Conservation (phyloP, 2,113 vertebrate species). For the Chlamydotis undulata region DNA sequence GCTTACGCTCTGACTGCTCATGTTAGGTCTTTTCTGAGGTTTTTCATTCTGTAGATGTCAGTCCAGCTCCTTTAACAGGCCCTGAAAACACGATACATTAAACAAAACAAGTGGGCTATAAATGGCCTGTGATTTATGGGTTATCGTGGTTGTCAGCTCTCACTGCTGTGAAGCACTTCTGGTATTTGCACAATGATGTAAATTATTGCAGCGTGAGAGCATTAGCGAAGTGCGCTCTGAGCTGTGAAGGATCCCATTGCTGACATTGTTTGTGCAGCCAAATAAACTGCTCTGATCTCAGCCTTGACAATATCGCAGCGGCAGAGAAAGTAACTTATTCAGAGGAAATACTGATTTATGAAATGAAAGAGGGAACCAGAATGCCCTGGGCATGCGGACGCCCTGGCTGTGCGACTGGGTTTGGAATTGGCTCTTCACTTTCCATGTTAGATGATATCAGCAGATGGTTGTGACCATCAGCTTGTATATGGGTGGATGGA, state of each 20-base stretch:
- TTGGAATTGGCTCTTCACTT: neutral
- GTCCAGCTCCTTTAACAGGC: neutral
- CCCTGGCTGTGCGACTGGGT: fast-evolving
- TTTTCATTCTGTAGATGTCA: neutral
- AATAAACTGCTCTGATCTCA: neutral
- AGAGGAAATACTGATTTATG: neutral
- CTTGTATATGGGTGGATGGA: neutral
- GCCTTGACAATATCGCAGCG: neutral
- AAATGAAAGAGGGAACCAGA: neutral
- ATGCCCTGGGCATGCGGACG: neutral
- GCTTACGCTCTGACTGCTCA: neutral
- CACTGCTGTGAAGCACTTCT: neutral
- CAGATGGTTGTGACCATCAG: neutral
- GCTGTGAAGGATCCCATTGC: neutral
- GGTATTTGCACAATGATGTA: neutral
- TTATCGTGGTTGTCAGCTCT: neutral
- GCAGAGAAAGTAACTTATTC: neutral
- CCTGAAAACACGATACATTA: neutral
- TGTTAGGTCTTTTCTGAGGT: neutral
- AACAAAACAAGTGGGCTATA: neutral
- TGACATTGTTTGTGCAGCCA: neutral
- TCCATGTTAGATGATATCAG: neutral
- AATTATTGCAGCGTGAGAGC: neutral
- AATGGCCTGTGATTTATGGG: neutral
- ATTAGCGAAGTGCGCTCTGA: neutral